A percentile compares a stretch with the other conserved stretches of the same genome.
Evolutionary conservation across 2,113 vertebrate species (phyloP).

Genomic region (Oreochromis niloticus): DNA sequence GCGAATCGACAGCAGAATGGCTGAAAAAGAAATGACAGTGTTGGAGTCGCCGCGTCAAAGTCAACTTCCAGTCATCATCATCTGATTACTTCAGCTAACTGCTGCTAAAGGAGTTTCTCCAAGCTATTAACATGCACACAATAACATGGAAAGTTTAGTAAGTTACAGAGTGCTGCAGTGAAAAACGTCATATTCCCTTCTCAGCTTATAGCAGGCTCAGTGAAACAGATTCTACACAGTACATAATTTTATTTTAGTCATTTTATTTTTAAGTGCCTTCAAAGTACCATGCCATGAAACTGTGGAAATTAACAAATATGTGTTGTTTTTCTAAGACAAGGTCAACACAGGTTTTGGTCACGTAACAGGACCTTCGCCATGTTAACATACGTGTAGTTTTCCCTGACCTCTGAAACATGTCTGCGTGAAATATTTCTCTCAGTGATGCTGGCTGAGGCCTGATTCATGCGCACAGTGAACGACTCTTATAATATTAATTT

Average conservation of each 20-base stretch:
- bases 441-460: not conserved
- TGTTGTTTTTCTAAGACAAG: not conserved
- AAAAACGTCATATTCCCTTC: not conserved
- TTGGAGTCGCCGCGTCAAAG: accelerated
- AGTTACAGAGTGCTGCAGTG: not conserved
- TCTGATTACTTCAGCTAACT: not conserved
- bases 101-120: not conserved
- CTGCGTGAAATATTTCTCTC: constrained; percentile 21
- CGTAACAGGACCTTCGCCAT: not conserved
- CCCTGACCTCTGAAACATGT: not conserved
- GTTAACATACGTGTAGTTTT: not conserved
- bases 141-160: too few species aligned
- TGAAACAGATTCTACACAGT: not conserved
- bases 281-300: not conserved
- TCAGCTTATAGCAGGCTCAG: not conserved
- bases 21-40: not conserved
- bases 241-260: not conserved
- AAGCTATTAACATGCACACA: not conserved
- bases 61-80: not conserved
- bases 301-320: not conserved
- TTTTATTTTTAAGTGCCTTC: not conserved
- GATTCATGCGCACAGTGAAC: not conserved
- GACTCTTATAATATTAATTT: constrained; percentile 44
- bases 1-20: not conserved
- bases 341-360: not conserved